These are phyloP conservation scores for Callopanchax toddi DNA, from an alignment of 2,113 vertebrate species.

Conservation along the genomic window DNA sequence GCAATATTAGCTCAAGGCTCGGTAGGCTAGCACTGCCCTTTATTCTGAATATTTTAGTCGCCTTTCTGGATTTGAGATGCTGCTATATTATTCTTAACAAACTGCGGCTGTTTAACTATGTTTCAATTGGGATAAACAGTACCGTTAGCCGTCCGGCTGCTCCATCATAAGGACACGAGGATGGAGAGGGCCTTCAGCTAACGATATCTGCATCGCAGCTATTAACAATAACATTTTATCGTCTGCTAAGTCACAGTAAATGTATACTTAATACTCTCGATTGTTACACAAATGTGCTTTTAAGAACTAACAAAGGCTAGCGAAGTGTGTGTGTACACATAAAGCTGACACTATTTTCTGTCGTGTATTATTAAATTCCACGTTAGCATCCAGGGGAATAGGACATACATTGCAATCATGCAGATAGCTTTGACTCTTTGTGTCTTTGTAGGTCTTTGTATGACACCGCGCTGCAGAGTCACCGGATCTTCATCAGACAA, in stretches of 20 bases:
- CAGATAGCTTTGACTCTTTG: conserved; percentile 22
- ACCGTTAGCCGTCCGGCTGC: conserved; percentile 29
- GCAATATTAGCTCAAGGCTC: not conserved
- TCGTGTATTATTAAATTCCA: not conserved
- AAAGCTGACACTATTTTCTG: not conserved
- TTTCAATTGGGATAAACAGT: conserved; percentile 4
- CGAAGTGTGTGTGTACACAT: not conserved
- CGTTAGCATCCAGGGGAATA: not conserved
- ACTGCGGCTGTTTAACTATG: not conserved
- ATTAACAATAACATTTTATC: not conserved
- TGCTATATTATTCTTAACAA: not conserved
- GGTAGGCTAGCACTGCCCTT: not conserved
- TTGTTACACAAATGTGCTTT: not conserved
- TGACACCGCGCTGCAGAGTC: conserved; percentile 13
- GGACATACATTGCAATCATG: not conserved
- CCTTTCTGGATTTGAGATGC: not conserved
- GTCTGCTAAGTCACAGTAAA: not conserved
- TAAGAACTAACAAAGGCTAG: not conserved
- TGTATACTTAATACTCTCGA: no score
- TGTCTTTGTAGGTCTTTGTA: conserved; percentile 42
- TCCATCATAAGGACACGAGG: conserved; percentile 32
- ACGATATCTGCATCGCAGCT: conserved; percentile 2
- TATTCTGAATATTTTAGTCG: no score
- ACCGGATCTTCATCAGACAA: conserved; percentile 23
- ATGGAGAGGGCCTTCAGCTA: conserved; percentile 39